Evolutionary conservation across 2,113 vertebrate genomes (phyloP), one percentile per base, ranked within the genome.

Genomic region (Silurus glanis): DNA sequence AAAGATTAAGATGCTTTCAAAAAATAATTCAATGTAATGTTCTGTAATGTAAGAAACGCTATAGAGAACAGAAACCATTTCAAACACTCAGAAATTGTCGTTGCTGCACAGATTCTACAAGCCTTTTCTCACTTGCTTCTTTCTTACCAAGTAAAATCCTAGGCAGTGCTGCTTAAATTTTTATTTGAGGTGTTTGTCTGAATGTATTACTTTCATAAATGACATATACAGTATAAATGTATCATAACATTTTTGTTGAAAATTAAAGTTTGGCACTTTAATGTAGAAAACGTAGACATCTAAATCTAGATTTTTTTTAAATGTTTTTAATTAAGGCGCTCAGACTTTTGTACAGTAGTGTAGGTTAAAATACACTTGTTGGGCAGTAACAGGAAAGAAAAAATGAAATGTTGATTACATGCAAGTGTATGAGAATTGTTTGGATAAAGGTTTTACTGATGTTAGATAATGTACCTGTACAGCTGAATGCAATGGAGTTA

Each of bases 391-490:
- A 23, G 7, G 25, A 4, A 59, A 28, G n/a, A 55, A 9, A 49
- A 47, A 49, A 82, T 25, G 23, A 67, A 82, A 67, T 19, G 62
- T 6, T 51, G n/a, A 53, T 8, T 17, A 53, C 14, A 82, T 21
- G 55, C n/a, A 21, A 13, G 78, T 80, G 28, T 9, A 80, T 45
- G 4, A 10, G 28, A 23, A 80, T 80, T 9, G 37, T 55, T 69
- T 19, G 5, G 10, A 21, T 69, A 19, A 56, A 56, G 49, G n/a
- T 55, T 67, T 12, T 25, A 55, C 47, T 69, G 25, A 21, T 66
- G 23, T 84, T 9, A 88, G 92, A 92, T 91, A 91, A 85, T 90
- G 89, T 88, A 87, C 87, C 89, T 89, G 16, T 85, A 45, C 58
- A n/a, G 25, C 53, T 61, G 89, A 78, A 80, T 6, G 17, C 66